Conservation (phyloP, 2,113 vertebrate genomes). For the Microtus pennsylvanicus region DNA sequence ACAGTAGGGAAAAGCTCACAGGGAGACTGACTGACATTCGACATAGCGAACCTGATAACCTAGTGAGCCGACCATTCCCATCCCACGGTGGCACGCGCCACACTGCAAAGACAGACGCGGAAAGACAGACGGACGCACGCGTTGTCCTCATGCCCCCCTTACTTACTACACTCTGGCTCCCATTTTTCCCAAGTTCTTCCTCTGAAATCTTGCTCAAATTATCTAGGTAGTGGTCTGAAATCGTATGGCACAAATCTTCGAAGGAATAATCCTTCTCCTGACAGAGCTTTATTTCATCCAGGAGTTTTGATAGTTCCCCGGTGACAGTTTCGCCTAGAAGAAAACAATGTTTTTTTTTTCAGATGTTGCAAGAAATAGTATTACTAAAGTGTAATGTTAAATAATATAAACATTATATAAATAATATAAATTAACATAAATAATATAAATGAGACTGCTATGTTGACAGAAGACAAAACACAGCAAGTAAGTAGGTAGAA, state of each 20-base stretch:
- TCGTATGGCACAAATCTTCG: conserved; percentile 96
- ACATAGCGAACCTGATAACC: neutral
- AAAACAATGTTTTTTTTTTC: conserved; percentile 24
- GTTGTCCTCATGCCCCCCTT: conserved; percentile 76
- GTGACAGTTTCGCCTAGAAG: conserved; percentile 95
- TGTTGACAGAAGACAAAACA: neutral
- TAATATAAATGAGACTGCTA: conserved; percentile 16
- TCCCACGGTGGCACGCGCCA: neutral
- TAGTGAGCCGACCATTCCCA: neutral
- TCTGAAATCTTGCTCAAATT: conserved; percentile 95
- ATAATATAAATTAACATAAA: neutral
- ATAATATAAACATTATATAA: conserved; percentile 22
- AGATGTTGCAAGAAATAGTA: conserved; percentile 17
- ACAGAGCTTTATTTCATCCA: conserved; percentile 97
- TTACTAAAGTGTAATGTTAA: conserved; percentile 67
- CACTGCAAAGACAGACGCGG: neutral
- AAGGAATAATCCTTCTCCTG: conserved; percentile 97
- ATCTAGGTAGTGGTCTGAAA: conserved; percentile 97
- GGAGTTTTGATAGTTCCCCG: conserved; percentile 96
- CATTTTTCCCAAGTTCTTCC: conserved; percentile 92
- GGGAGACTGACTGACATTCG: neutral
- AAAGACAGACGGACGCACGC: neutral
- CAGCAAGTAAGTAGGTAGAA: neutral
- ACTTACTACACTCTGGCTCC: conserved; percentile 92
- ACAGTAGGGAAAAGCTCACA: neutral